Conservation (phyloP, 1,140 invertebrate genomes). For the Halyomorpha halys region DNA sequence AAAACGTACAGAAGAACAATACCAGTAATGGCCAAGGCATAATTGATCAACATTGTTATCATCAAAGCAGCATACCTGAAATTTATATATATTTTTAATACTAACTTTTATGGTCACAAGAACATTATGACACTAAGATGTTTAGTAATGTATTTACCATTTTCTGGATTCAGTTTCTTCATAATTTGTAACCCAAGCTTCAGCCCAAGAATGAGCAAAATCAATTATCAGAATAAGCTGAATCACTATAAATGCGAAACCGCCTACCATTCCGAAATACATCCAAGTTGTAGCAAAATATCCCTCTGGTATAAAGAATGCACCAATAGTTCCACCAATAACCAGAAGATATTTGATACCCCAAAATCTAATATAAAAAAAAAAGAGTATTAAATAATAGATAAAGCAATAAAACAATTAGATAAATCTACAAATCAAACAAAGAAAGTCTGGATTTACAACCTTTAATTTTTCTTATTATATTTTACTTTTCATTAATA, state of each 20-base stretch:
- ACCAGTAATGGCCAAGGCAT: slow-evolving; percentile 65
- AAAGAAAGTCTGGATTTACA: too few species aligned
- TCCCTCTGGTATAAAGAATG: slow-evolving; percentile 91
- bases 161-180: slow-evolving; percentile 83
- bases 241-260: slow-evolving; percentile 91
- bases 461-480: too few species aligned
- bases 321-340: slow-evolving; percentile 84
- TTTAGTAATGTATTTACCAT: slow-evolving; percentile 45
- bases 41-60: slow-evolving; percentile 74
- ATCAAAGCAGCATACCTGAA: slow-evolving; percentile 73
- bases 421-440: too few species aligned
- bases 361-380: slow-evolving; percentile 76
- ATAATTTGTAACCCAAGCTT: slow-evolving; percentile 85
- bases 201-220: slow-evolving; percentile 94
- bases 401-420: too few species aligned
- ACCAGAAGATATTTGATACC: slow-evolving; percentile 92
- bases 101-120: slow-evolving; percentile 9
- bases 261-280: slow-evolving; percentile 95
- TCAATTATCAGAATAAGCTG: slow-evolving; percentile 95
- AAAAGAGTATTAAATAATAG: too few species aligned
- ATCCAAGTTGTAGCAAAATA: slow-evolving; percentile 87
- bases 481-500: too few species aligned
- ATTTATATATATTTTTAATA: slow-evolving; percentile 12
- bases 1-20: slow-evolving; percentile 66
- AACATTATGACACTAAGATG: too few species aligned